Conservation (phyloP, 2,113 vertebrate species). For the Felis chaus region DNA sequence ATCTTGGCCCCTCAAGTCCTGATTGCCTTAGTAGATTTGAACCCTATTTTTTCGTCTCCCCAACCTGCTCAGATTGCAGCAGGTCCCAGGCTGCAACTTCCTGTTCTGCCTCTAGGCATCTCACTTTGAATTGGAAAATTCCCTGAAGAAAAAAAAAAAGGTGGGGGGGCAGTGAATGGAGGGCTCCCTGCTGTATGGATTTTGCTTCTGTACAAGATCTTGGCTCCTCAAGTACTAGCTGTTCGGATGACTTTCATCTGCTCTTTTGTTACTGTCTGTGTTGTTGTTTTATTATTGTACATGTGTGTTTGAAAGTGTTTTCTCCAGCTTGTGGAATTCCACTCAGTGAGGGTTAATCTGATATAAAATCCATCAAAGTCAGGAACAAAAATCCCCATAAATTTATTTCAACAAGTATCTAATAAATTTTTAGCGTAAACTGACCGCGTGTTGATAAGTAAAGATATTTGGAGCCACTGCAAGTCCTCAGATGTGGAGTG, state of each 20-base stretch:
- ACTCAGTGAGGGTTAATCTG: not conserved
- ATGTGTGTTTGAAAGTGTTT: not conserved
- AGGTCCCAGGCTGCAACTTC: not conserved
- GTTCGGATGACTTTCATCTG: not conserved
- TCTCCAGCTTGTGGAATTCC: not conserved
- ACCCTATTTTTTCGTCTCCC: not conserved
- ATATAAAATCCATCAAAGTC: not conserved
- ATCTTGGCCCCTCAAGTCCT: not conserved
- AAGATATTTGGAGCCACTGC: not conserved
- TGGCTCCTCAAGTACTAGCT: not conserved
- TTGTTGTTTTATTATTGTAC: not conserved
- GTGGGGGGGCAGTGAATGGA: not conserved
- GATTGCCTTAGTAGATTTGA: not conserved
- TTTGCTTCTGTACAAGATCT: not conserved
- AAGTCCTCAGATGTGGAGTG: not conserved
- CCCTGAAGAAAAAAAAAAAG: not conserved
- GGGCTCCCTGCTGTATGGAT: rapidly evolving
- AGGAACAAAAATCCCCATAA: not conserved
- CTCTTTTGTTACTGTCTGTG: not conserved
- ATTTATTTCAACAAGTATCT: constrained; percentile 1
- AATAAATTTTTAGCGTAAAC: not conserved
- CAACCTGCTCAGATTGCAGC: not conserved
- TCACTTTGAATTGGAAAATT: not conserved
- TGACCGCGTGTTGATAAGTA: not conserved
- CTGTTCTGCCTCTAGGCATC: not conserved